Evolutionary conservation across 2,113 vertebrate species (phyloP).

Genomic region (Microcebus lehilahytsara): DNA sequence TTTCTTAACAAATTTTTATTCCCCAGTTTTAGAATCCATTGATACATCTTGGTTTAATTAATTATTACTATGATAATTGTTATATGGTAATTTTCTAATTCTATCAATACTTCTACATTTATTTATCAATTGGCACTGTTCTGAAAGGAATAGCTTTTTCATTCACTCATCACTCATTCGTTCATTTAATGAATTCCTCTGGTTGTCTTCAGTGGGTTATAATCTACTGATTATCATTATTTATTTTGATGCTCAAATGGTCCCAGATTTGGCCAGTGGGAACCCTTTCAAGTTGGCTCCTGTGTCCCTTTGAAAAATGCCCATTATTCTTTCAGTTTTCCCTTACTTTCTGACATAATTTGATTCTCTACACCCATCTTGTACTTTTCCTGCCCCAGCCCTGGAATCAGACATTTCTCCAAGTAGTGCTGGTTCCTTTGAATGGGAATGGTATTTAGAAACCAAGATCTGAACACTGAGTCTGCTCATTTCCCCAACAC

Average conservation of each 20-base stretch:
- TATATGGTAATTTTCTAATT: neutral
- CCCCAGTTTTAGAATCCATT: neutral
- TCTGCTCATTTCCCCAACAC: neutral
- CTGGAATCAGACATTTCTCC: neutral
- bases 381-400: neutral
- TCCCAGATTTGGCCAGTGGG: neutral
- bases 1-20: neutral
- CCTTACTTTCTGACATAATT: neutral
- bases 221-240: neutral
- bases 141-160: neutral
- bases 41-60: neutral
- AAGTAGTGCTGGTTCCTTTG: neutral
- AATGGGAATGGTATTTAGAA: neutral
- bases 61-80: neutral
- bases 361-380: neutral
- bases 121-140: neutral
- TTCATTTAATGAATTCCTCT: neutral
- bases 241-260: conserved; percentile 15
- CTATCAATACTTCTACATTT: neutral
- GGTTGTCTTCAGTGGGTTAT: neutral
- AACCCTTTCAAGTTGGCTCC: neutral
- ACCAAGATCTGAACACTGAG: neutral
- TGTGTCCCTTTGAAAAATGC: neutral
- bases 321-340: neutral
- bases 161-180: neutral